Base-by-base conservation (phyloP, 2,888 invertebrate species). In the Drosophila kanekoi region DNA sequence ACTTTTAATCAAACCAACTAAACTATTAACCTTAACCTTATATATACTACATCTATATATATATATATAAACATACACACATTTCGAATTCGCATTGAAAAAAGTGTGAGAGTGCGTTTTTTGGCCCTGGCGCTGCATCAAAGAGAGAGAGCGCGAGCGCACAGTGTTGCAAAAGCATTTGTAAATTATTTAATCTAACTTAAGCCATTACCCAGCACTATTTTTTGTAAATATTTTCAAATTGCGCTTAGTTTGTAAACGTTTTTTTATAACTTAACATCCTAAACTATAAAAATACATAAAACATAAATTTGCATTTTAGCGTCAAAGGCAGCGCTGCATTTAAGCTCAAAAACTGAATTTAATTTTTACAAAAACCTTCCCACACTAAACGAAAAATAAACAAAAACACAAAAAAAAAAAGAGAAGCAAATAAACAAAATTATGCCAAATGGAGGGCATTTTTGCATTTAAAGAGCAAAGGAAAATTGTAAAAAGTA, bases 321-420 rank as follows among this genome's bases (percentile, higher is more conserved):
- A 87, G 88, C 86, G 81, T 80, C 81, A 68, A 64, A 74, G 54
- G 65, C 62, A 72, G 41, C 68, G 78, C 76, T 79, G 90, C 90
- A 91, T 91, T 89, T 90, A 89, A 90, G 89, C 89, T 91, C 90
- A 89, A 89, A 79, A 77, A 80, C 78, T 81, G 77, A 88, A 80
- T 86, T 82, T 87, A 85, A 72, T 79, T 81, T 86, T 83, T 77
- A 61, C 69, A 53, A 72, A 73, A 73, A 61, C 57, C 28, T 59
- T 18, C 68, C 64, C 40, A 65, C 56, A 54, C 66, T 28, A 58
- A 63, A 23, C 44, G 44, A 32, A 45, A 28, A 41, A 65, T 51
- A 56, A 78, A 56, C 61, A 62, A n/a, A n/a, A n/a, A n/a, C n/a
- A n/a, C n/a, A n/a, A 59, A 62, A 41, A 28, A 37, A 53, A 56